A percentile compares a stretch with the other conserved stretches of the same genome.
Evolutionary conservation across 2,888 invertebrate species (phyloP).

Genomic region (Ormyrus pomaceus): DNA sequence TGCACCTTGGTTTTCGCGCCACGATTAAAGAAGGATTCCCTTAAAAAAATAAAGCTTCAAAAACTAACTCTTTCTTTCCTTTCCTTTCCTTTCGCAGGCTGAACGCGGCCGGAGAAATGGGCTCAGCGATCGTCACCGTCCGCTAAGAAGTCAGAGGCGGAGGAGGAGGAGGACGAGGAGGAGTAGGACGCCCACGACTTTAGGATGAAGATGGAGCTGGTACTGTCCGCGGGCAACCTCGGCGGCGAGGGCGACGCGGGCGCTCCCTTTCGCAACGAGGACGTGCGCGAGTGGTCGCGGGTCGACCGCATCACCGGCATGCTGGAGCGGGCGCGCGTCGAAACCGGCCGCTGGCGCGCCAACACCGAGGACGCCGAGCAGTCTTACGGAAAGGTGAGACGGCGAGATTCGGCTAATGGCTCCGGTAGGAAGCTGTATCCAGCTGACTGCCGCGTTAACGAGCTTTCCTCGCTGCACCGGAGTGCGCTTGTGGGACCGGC

Average conservation of each 20-base stretch:
- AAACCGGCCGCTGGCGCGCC: conserved; percentile 78
- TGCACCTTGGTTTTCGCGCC: no score
- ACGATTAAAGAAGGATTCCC: no score
- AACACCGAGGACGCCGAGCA: conserved; percentile 76
- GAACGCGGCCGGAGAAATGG: no score
- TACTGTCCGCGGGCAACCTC: conserved; percentile 64
- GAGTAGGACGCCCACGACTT: not conserved
- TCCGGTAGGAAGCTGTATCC: no score
- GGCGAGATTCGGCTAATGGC: no score
- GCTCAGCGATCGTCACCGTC: no score
- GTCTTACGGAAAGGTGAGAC: conserved; percentile 77
- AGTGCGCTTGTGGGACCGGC: no score
- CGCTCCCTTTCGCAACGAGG: conserved; percentile 77
- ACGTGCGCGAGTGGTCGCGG: conserved; percentile 78
- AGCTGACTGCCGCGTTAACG: no score
- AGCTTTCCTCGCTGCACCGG: no score
- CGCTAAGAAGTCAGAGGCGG: not conserved
- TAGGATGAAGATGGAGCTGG: conserved; percentile 65
- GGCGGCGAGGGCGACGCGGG: conserved; percentile 63
- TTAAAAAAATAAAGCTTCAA: no score
- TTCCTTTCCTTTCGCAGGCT: no score
- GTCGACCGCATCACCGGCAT: conserved; percentile 78
- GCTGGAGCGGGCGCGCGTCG: conserved; percentile 77
- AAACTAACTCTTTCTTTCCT: no score
- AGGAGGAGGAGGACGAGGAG: not conserved